Evolutionary conservation across 2,113 vertebrate genomes (phyloP), one percentile per base, ranked within the genome.

Genomic region (Sceloporus undulatus): DNA sequence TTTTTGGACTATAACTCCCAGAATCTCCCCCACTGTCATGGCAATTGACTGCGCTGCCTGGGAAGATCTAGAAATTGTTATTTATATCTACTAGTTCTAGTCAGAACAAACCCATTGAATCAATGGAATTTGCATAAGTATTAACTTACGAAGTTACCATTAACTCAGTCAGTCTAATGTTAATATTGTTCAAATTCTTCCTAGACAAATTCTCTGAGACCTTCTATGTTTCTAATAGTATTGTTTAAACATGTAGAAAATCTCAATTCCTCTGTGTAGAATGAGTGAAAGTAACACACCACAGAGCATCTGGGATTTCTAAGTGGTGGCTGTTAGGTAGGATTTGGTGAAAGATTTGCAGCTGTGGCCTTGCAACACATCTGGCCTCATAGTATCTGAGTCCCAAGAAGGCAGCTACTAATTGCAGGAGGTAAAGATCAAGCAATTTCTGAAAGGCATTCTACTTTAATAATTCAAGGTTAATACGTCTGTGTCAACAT

Each of bases 351-450:
- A 93, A 94, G 85, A 92, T 84, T 0, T 0, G 76, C 89, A 91
- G 93, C 84, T 92, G 88, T 88, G 90, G 90, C 92, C 90, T 79
- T 92, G 87, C 85, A 93, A 95, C 80, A 95, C 80, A 90, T 91
- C 89, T 77, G 84, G 71, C 86, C 80, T 92, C 91, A 81, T 62
- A 14, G 16, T 4, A 62, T 62, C 59, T 16, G 92, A 91, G 85
- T 86, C 83, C 75, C 88, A 74, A 86, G 86, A 89, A 94, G 92
- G 92, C 91, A 93, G 87, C 92, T 93, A 91, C 92, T 95, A 91
- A 95, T 87, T 93, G 86, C 90, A 91, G 91, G 91, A 95, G 94
- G 94, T 95, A 91, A 93, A 95, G 92, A 87, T 62, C 84, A 92
- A 79, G 73, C 89, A 92, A 89, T 71, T 85, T 27, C 88, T 84